These are phyloP conservation scores for Thera obeliscata DNA, from an alignment of 2,888 invertebrate species.

Conservation along the genomic window DNA sequence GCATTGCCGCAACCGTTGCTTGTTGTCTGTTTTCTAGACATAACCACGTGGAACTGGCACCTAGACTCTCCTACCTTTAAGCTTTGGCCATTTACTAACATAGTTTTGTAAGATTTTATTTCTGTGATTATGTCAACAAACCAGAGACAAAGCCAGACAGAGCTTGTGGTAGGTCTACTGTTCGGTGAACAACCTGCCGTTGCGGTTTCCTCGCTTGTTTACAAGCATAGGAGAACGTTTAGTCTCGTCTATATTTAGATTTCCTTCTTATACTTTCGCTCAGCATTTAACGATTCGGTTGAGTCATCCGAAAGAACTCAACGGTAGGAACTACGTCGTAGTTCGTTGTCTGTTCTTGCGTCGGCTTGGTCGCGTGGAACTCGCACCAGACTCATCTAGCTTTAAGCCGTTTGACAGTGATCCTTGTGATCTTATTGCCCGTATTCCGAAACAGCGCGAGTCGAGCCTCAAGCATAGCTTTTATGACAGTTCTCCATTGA, in stretches of 20 bases:
- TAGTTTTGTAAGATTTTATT: not conserved
- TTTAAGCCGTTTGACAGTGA: no score
- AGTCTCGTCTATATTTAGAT: conserved; percentile 17
- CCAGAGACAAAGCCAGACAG: no score
- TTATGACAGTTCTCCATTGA: no score
- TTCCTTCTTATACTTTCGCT: not conserved
- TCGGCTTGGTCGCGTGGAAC: no score
- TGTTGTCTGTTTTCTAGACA: no score
- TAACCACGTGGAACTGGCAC: not conserved
- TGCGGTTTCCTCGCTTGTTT: conserved; percentile 7
- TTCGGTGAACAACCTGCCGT: conserved; percentile 17
- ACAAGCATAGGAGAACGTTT: conserved; percentile 15
- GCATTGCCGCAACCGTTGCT: not conserved
- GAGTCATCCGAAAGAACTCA: not conserved
- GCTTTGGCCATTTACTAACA: not conserved
- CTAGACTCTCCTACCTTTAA: not conserved
- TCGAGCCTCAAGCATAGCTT: no score
- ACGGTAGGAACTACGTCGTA: no score
- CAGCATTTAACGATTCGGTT: not conserved
- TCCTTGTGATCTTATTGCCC: no score
- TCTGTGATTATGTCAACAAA: no score
- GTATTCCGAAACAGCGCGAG: no score
- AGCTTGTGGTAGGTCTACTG: conserved; percentile 16
- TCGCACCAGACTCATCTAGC: no score
- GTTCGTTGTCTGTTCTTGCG: no score